These are phyloP conservation scores for Drosophila nr. perissopoda DNA, from an alignment of 2,888 invertebrate species.

Conservation along the genomic window DNA sequence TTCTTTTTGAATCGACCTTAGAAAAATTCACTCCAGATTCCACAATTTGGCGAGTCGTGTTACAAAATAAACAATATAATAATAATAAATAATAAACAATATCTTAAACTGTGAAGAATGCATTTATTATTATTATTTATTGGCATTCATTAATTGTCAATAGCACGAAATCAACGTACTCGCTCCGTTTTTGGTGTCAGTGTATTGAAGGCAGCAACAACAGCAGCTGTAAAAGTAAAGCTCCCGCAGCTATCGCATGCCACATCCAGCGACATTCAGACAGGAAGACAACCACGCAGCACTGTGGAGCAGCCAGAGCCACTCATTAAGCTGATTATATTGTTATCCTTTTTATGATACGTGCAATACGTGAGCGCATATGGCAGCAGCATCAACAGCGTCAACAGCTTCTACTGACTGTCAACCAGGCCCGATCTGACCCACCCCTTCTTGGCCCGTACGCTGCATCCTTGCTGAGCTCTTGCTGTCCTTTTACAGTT, in stretches of 20 bases:
- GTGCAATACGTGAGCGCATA: constrained; percentile 77
- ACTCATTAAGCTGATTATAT: constrained; percentile 84
- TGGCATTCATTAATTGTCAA: no score
- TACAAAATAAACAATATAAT: no score
- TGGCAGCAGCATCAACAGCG: constrained; percentile 53
- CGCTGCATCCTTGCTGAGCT: constrained; percentile 20
- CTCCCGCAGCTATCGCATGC: constrained; percentile 63
- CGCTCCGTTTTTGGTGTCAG: background rate
- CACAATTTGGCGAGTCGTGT: background rate
- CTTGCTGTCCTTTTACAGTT: constrained; percentile 51
- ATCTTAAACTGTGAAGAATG: background rate
- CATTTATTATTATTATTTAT: no score
- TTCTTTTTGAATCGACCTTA: background rate
- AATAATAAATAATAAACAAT: background rate
- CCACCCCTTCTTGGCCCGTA: background rate
- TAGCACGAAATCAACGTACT: no score
- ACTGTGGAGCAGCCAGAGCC: constrained; percentile 64
- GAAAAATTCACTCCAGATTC: background rate
- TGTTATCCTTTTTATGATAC: constrained; percentile 84
- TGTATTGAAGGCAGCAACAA: constrained; percentile 14
- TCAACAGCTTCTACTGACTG: constrained; percentile 51
- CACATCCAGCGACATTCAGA: constrained; percentile 7
- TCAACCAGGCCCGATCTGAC: background rate
- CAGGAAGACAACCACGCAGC: constrained; percentile 17
- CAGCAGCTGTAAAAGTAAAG: constrained; percentile 67